A percentile compares a stretch with the other conserved stretches of the same genome.
phyloP scores from a whole-genome alignment of 2,888 invertebrate species.

The Epistrophe grossulariae region DNA sequence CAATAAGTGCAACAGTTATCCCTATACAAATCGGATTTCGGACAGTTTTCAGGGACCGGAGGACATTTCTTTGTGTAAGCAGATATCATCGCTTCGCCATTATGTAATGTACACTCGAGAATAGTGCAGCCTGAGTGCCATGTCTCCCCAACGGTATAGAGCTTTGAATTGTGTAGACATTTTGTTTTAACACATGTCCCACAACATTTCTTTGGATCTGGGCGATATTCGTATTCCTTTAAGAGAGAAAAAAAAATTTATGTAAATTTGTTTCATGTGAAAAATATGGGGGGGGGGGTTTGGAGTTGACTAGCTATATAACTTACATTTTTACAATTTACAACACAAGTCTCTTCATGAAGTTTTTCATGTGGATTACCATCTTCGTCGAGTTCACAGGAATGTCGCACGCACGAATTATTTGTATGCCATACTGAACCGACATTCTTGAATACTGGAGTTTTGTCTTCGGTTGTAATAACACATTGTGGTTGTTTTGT shows the following conservation, averaged over 20 bases:
- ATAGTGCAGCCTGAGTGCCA: slow-evolving; percentile 83
- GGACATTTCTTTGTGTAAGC: slow-evolving; percentile 81
- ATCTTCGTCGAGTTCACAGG: slow-evolving; percentile 79
- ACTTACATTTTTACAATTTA: slow-evolving; percentile 81
- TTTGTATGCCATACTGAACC: slow-evolving; percentile 81
- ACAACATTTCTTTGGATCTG: slow-evolving; percentile 80
- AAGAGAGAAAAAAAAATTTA: not conserved
- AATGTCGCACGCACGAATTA: slow-evolving; percentile 80
- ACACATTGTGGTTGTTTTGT: slow-evolving; percentile 79
- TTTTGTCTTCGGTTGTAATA: slow-evolving; percentile 73
- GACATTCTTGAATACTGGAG: slow-evolving; percentile 77
- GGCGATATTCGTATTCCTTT: slow-evolving; percentile 81
- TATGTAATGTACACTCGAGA: slow-evolving; percentile 80
- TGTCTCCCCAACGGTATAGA: slow-evolving; percentile 81
- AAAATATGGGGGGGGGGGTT: too few relatives aligned
- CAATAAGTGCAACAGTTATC: slow-evolving; percentile 82
- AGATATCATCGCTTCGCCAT: slow-evolving; percentile 80
- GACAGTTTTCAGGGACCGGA: slow-evolving; percentile 79
- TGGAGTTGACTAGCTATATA: slow-evolving; percentile 75
- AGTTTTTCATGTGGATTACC: slow-evolving; percentile 76
- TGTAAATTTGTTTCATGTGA: slow-evolving; percentile 2
- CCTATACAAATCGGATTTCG: slow-evolving; percentile 78
- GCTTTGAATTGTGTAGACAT: slow-evolving; percentile 80
- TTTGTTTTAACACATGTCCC: slow-evolving; percentile 82
- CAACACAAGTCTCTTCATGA: slow-evolving; percentile 80